phyloP scores from a whole-genome alignment of 1,140 invertebrate genomes.

The Anastrepha obliqua region DNA sequence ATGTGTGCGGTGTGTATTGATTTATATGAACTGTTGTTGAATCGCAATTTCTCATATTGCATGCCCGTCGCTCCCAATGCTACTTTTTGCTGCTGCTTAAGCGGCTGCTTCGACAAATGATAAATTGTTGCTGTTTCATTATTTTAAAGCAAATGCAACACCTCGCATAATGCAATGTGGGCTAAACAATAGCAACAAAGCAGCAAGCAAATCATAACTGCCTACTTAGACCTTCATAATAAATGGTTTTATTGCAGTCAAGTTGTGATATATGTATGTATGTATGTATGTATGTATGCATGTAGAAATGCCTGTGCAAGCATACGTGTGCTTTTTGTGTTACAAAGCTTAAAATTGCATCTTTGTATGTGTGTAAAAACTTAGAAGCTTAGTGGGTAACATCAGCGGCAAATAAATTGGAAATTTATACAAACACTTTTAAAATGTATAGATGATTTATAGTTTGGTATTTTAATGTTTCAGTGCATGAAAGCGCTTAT shows the following conservation, averaged over 20 bases:
- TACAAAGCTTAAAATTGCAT: not conserved
- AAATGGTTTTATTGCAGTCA: not conserved
- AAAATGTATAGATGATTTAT: slow-evolving; percentile 41
- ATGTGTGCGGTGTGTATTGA: no score
- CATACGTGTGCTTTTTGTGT: not conserved
- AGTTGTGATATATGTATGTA: no score
- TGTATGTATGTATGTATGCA: no score
- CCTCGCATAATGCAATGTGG: not conserved
- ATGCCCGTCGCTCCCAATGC: no score
- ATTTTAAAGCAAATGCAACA: not conserved
- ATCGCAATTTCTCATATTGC: no score
- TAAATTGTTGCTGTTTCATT: not conserved
- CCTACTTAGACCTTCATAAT: not conserved
- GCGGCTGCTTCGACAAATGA: not conserved
- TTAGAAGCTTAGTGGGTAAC: not conserved
- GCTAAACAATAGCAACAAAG: not conserved
- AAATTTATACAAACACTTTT: slow-evolving; percentile 46
- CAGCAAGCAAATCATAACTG: not conserved
- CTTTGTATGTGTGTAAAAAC: not conserved
- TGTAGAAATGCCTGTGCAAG: not conserved
- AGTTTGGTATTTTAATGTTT: slow-evolving; percentile 37
- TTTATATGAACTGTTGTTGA: no score
- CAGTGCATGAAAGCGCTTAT: not conserved
- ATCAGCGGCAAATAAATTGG: slow-evolving; percentile 29
- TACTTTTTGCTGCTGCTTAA: no score